A percentile compares a stretch with the other conserved stretches of the same genome.
Evolutionary conservation across 2,797 vertebrate genomes (phyloP).

Genomic region (Acipenser ruthenus): DNA sequence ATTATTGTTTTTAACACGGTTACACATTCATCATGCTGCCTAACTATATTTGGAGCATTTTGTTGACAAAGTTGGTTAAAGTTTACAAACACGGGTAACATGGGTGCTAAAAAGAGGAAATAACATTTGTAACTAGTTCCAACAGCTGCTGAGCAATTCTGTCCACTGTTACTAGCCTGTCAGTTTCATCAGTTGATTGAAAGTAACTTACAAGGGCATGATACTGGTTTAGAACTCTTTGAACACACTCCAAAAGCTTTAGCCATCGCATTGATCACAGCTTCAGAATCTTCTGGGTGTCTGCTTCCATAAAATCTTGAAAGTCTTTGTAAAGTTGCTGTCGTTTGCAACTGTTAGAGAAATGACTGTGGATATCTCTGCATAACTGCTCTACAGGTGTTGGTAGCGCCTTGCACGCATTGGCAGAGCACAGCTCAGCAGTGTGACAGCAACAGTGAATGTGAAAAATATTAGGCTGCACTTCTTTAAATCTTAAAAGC

Average conservation of each 20-base stretch:
- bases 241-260: background rate
- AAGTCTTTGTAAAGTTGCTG: too few relatives aligned
- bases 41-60: background rate
- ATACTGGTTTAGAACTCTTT: background rate
- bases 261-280: background rate
- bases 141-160: background rate
- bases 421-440: background rate
- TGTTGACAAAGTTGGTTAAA: background rate
- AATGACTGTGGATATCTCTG: background rate
- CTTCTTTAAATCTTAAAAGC: background rate
- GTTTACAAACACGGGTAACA: background rate
- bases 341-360: background rate
- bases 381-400: background rate
- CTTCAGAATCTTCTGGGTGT: too few relatives aligned
- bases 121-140: background rate
- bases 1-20: background rate
- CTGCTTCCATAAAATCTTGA: too few relatives aligned
- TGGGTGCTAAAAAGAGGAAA: background rate
- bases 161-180: background rate
- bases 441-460: background rate
- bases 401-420: background rate
- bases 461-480: background rate
- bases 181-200: background rate
- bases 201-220: background rate
- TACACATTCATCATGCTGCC: background rate